These are phyloP conservation scores for Dichetophora obliterata DNA, from an alignment of 2,888 invertebrate genomes.

Conservation along the genomic window DNA sequence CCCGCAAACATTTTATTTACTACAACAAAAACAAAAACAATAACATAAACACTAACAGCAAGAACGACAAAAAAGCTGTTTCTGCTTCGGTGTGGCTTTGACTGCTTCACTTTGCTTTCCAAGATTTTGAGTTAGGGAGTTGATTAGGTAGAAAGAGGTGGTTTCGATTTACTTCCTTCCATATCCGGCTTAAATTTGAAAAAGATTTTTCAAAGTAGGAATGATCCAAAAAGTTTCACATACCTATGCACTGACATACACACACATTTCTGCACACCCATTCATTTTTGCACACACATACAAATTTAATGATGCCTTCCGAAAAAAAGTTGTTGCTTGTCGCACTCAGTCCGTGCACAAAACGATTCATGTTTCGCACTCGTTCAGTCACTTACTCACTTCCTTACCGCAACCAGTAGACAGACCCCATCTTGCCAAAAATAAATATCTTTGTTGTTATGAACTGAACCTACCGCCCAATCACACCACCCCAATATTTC, in stretches of 20 bases:
- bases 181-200: slow-evolving; percentile 64
- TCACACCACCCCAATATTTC: not conserved
- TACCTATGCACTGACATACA: slow-evolving; percentile 3
- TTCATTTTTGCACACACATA: not conserved
- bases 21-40: slow-evolving; percentile 54
- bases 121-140: not conserved
- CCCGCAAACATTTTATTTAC: slow-evolving; percentile 65
- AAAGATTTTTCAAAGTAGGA: slow-evolving; percentile 60
- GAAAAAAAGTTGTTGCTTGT: slow-evolving; percentile 22
- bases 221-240: not conserved
- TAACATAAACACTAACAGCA: not conserved
- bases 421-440: not conserved
- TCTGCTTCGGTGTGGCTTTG: slow-evolving; percentile 21
- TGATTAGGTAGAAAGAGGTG: slow-evolving; percentile 8
- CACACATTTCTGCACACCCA: slow-evolving; percentile 32
- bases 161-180: slow-evolving; percentile 52
- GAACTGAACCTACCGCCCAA: slow-evolving; percentile 12
- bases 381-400: slow-evolving; percentile 59
- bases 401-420: slow-evolving; percentile 2
- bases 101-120: not conserved
- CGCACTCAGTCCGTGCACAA: slow-evolving; percentile 50
- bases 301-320: not conserved
- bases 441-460: too few relatives aligned
- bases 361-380: slow-evolving; percentile 59
- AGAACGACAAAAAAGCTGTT: not conserved